Evolutionary conservation across 37 sponge, comb jelly and placozoan species (phyloP), one percentile per base, ranked within the genome.

Genomic region (Spongia lamella): DNA sequence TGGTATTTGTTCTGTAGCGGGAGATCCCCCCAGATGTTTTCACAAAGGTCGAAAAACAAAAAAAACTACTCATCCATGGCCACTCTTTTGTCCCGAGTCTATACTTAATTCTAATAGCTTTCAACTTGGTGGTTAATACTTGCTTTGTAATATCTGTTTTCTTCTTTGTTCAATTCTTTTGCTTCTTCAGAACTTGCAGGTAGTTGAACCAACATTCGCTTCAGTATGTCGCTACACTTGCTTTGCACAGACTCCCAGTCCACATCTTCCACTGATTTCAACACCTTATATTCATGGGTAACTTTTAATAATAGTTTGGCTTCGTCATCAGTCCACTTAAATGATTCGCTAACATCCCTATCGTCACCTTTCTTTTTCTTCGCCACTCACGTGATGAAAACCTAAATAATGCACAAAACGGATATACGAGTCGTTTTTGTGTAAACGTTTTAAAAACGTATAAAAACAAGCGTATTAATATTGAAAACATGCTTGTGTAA

Each of bases 221-320:
- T 54, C 31, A 30, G 27, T 27, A 70, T 73, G 1, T 53, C 73
- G 2, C 27, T 31, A 35, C 56, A 73, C 57, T 73, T 73, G 20
- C 56, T 53, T n/a, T 56, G 54, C 11, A 56, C 21, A 0, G 57
- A 56, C 21, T 73, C 73, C 73, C 73, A 73, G 35, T 43, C 47
- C 5, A 43, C 9, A 43, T 43, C 47, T 43, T 43, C 47, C 9
- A 9, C 5, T 9, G 9, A 5, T 43, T 43, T 43, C 5, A 9
- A 5, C 5, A 43, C 47, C 9, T 43, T 43, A 9, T 43, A 43
- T 13, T 43, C 47, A 43, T 43, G 47, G 9, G 47, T 43, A 43
- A 43, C 47, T 13, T 66, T 19, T 2, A 66, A 24, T 1, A 66
- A 24, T 43, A 43, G 47, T 43, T 43, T 9, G 5, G 47, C 47